Evolutionary conservation across 2,113 vertebrate genomes (phyloP), one percentile per base, ranked within the genome.

Genomic region (Hippocampus mohnikei): DNA sequence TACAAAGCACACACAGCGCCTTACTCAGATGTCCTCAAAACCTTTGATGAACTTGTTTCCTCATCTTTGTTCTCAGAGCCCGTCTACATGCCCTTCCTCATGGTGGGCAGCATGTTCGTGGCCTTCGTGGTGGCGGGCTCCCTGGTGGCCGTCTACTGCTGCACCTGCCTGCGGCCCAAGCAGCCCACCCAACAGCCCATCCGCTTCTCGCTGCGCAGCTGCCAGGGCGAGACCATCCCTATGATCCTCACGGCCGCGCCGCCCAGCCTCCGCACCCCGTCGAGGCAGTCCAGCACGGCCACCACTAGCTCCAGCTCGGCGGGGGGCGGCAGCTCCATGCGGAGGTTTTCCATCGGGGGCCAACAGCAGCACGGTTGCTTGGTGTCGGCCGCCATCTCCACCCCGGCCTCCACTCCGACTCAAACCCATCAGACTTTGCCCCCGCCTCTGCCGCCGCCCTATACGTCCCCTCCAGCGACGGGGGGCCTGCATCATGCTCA

Each of bases 21-120:
- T 20, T 9, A 55, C 15, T 18, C 15, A 4, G 46, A 42, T 52
- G 50, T 52, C 50, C 10, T 52, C 50, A 21, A 52, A 52, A 21
- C 1, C 1, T 52, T 21, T 60, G 42, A 25, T 48, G 12, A 23
- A 13, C 20, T 27, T 16, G 56, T 50, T 77, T 83, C 69, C 67
- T 76, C 71, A 69, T 80, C 72, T 42, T 53, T 25, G 71, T 84
- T 74, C 73, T 69, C 87, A 96, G 97, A 98, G 84, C 97, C 97
- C 0, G 89, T 98, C 87, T 99, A 99, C 20, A 93, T 99, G 21
- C 97, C 97, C 0, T 99, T 99, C 89, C 93, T 99, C 70, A 94
- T 99, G 78, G 97, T 99, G 15, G 97, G 96, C 48, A 96, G 95
- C 73, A 98, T 99, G 85, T 99, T 99, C 75, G 91, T 99, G 1